Evolutionary conservation across 2,888 invertebrate genomes (phyloP).

Genomic region (Alentia gelatinosa): DNA sequence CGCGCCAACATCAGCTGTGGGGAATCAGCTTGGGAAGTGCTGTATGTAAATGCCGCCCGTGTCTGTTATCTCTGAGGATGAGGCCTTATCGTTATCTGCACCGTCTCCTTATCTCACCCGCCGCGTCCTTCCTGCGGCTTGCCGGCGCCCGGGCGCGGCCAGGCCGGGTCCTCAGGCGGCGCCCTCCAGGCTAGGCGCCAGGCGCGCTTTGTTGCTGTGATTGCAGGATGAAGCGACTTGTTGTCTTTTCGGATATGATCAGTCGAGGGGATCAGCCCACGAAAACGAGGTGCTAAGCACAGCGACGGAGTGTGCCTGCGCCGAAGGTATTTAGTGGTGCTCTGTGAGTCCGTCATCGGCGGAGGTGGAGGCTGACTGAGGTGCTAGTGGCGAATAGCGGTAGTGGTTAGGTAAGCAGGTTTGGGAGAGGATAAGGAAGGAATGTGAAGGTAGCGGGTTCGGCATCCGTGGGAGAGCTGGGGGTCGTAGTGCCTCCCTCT

Average conservation of each 20-base stretch:
- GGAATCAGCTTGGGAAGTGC: constrained; percentile 2
- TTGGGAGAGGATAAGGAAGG: background rate
- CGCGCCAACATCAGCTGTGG: background rate
- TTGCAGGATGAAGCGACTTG: background rate
- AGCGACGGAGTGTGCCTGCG: too few relatives aligned
- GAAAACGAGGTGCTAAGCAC: too few relatives aligned
- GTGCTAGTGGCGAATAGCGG: background rate
- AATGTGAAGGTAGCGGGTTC: background rate
- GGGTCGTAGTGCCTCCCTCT: too few relatives aligned
- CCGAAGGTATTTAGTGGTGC: too few relatives aligned
- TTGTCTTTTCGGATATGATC: background rate
- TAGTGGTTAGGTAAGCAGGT: background rate
- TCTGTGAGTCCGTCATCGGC: too few relatives aligned
- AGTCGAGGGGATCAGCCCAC: too few relatives aligned
- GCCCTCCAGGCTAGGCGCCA: background rate
- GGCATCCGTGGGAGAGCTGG: background rate
- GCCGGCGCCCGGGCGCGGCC: background rate
- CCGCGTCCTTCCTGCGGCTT: constrained; percentile 31
- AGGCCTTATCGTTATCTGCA: constrained; percentile 36
- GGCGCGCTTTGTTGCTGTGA: background rate
- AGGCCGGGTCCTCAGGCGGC: background rate
- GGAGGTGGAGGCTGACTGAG: background rate
- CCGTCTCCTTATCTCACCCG: constrained; percentile 20
- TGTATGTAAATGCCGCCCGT: constrained; percentile 1
- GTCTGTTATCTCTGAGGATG: constrained; percentile 38